Evolutionary conservation across 23 tunicate species (phyloP), one percentile per base, ranked within the genome.

Genomic region (Corella eumyota): DNA sequence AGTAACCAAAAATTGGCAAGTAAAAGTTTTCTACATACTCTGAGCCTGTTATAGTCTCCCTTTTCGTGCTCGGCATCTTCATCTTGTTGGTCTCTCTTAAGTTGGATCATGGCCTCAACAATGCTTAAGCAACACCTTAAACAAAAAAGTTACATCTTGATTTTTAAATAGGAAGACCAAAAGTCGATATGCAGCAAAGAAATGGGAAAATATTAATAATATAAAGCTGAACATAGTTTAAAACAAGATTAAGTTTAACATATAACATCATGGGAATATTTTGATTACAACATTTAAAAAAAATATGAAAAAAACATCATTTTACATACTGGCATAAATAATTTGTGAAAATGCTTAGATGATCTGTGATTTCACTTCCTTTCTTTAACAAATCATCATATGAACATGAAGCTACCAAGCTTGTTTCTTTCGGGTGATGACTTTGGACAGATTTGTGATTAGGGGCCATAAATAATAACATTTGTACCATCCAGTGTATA

Each of bases 401-500:
- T 1, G 76, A 50, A 24, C 81, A 82, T 6, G 62, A 32, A 33
- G 81, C 70, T 0, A 40, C 46, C 71, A 82, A 28, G 36, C 92
- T 82, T 7, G 70, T 30, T 53, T 82, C 81, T 1, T 73, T 54
- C 1, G 76, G 69, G 1, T 59, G 35, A 6, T 50, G 52, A 6
- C 30, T 32, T 11, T 38, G 21, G 28, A 38, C 45, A 21, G 48
- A 24, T 13, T 69, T 62, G 25, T 50, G 56, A 49, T 86, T 37
- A 2, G 95, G 95, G 9, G 77, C 85, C 44, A 86, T 67, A 47
- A 66, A 56, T 2, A 86, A 69, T 17, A 86, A 64, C 66, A 68
- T 52, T 60, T 86, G 86, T 34, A 78, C 81, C 95, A 86, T 86
- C 95, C 95, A 86, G 55, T 74, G 95, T 11, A 74, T 72, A 73